Conservation (phyloP, 2,113 vertebrate genomes). For the Phrynocephalus versicolor region DNA sequence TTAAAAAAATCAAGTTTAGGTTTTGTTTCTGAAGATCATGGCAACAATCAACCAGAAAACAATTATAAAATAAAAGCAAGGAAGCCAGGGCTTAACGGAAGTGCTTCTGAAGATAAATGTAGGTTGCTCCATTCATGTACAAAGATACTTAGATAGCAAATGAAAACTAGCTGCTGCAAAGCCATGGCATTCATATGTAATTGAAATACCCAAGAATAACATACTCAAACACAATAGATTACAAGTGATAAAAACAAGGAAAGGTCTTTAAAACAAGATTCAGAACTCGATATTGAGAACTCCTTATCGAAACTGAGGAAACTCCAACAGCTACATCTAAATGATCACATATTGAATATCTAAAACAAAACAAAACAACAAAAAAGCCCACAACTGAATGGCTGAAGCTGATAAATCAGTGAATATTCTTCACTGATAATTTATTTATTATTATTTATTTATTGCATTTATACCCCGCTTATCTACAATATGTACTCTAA, state of each 20-base stretch:
- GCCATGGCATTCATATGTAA: constrained; percentile 76
- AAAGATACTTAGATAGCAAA: constrained; percentile 72
- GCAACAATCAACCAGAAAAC: constrained; percentile 26
- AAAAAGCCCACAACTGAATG: constrained; percentile 26
- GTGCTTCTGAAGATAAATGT: constrained; percentile 66
- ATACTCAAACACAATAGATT: constrained; percentile 73
- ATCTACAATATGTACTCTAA: too few relatives aligned
- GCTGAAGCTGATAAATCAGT: constrained; percentile 44
- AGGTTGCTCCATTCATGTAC: constrained; percentile 67
- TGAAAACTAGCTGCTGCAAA: constrained; percentile 66
- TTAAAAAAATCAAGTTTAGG: neutral
- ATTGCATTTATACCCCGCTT: too few relatives aligned
- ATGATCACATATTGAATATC: constrained; percentile 64
- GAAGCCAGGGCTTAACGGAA: constrained; percentile 49
- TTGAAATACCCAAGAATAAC: constrained; percentile 76
- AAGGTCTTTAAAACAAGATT: constrained; percentile 69
- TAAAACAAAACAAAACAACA: constrained; percentile 52
- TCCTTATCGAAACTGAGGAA: constrained; percentile 67
- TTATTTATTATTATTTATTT: too few relatives aligned
- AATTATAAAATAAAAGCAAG: constrained; percentile 50
- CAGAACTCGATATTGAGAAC: constrained; percentile 63
- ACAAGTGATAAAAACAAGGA: constrained; percentile 75
- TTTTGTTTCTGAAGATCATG: constrained; percentile 22
- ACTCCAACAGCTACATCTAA: constrained; percentile 69
- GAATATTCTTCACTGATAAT: constrained; percentile 5